Evolutionary conservation across 1,140 invertebrate genomes (phyloP), one percentile per base, ranked within the genome.

Genomic region (Drosophila carrolli): DNA sequence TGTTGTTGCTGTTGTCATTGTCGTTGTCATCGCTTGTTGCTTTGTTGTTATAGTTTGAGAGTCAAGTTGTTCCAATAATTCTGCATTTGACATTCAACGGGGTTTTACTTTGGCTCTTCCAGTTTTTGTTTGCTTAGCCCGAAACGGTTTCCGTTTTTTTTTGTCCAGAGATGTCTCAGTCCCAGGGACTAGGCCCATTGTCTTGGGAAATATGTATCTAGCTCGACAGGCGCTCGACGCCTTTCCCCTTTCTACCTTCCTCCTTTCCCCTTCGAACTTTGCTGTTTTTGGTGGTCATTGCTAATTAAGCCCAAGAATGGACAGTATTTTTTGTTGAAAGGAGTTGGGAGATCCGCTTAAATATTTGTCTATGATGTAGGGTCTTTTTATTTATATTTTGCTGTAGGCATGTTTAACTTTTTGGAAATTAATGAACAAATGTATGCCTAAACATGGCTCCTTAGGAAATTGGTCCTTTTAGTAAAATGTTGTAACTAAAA

Each of bases 11-110:
- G 53, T 51, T 57, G 67, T 50, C 57, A 60, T 75, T 74, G 57
- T 53, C 63, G 65, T 56, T 81, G 68, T 75, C 75, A 71, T 81
- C 67, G 71, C 76, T 82, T 73, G 79, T 85, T 81, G 73, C 74
- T 59, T 62, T 68, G 56, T 77, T 77, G 76, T 78, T 78, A 78
- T 72, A 78, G 75, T 82, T 81, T 75, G 70, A 75, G 60, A 78
- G 78, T 86, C 82, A 82, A 86, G 78, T 82, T 82, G 78, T 90
- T 78, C 77, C 80, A 90, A 89, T 89, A 89, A 84, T 89, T 89
- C 85, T 84, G 84, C 85, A 90, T 89, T 90, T 90, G 84, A 89
- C 84, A 89, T 90, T 88, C 84, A 76, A 89, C 56, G 74, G 55
- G 63, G 55, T 55, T 73, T 63, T 54, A 62, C 58, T 55, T 68